Base-by-base conservation (phyloP, 1,140 invertebrate species). In the Chrysoperla carnea region DNA sequence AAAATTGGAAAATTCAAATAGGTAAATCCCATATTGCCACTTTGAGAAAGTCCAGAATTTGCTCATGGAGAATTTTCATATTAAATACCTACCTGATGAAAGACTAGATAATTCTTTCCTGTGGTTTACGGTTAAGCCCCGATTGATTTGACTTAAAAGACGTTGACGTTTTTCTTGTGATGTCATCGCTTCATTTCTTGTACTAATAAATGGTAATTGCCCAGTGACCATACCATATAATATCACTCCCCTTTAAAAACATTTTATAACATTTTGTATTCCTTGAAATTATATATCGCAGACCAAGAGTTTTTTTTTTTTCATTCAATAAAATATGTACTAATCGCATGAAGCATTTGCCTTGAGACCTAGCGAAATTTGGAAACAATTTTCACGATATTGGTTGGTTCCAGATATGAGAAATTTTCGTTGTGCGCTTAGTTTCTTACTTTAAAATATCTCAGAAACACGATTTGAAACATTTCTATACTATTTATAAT, bases 161-260 rank as follows among this genome's bases (percentile, higher is more conserved):
- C 66, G 67, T 44, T 70, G 65, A n/a, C 74, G 59, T 38, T 69
- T 59, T 47, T 69, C 61, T 44, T 71, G 72, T 35, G 66, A 61
- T 3, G 69, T 63, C 41, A 64, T 60, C 48, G 58, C 56, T 48
- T 57, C 56, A 43, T 58, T 53, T 1, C 56, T 47, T 38, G 56
- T 57, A 27, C 61, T 66, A 14, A 68, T 60, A 54, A 82, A 82
- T 13, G 78, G 79, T 46, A 81, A 57, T 42, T 69, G 68, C 29
- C 79, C 78, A 1, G 74, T 65, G 43, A 72, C 64, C 73, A 78
- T 77, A 28, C 68, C 72, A 60, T 76, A 81, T 44, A 78, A 63
- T 40, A 78, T 72, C 36, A 80, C 70, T 38, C 78, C 76, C 27
- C 76, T 78, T 62, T 9, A 58, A 59, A 48, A 49, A 42, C n/a